These are phyloP conservation scores for Drosophila orena DNA, from an alignment of 1,140 invertebrate species.

Conservation along the genomic window DNA sequence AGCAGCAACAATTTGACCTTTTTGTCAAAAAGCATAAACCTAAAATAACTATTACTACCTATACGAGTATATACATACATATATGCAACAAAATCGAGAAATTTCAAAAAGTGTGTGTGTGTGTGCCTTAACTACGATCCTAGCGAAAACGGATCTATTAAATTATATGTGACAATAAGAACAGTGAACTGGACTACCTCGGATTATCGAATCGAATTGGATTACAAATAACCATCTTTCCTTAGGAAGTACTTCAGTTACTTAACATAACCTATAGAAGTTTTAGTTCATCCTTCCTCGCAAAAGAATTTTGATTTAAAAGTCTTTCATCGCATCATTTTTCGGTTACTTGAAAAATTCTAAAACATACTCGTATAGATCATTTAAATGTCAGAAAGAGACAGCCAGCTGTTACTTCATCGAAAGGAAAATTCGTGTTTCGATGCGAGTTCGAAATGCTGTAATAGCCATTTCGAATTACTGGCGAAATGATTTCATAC, in stretches of 20 bases:
- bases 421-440: constrained; percentile 28
- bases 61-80: constrained; percentile 23
- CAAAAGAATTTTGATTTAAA: neutral
- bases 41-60: constrained; percentile 49
- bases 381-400: constrained; percentile 42
- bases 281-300: too few relatives aligned
- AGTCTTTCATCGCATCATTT: neutral
- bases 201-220: constrained; percentile 72
- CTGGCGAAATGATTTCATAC: constrained; percentile 69
- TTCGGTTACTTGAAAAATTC: neutral
- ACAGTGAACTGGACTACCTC: constrained; percentile 65
- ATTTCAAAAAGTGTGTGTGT: constrained; percentile 51
- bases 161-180: constrained; percentile 37
- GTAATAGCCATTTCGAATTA: constrained; percentile 71
- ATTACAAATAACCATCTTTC: constrained; percentile 57
- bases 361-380: constrained; percentile 7
- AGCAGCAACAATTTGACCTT: constrained; percentile 71
- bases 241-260: constrained; percentile 33
- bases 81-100: constrained; percentile 36
- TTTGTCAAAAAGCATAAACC: constrained; percentile 57
- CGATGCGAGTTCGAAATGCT: constrained; percentile 33
- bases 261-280: constrained; percentile 43
- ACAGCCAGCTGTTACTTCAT: constrained; percentile 57
- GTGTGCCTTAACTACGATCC: constrained; percentile 44
- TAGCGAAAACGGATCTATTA: constrained; percentile 55